Base-by-base conservation (phyloP, 2,113 vertebrate genomes). In the Centropristis striata region DNA sequence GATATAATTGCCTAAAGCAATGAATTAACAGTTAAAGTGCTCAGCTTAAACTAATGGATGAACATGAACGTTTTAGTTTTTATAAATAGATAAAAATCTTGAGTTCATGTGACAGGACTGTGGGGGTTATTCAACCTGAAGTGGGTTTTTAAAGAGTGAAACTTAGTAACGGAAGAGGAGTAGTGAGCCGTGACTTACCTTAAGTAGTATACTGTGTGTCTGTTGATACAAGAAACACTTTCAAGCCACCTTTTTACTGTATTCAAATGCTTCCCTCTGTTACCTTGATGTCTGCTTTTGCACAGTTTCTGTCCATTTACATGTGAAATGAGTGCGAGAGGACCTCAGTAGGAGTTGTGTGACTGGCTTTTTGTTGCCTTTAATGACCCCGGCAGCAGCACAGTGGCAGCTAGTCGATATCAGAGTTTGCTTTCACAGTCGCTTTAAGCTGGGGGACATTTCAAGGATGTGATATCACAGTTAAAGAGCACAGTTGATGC, bases 351-450 rank as follows among this genome's bases (percentile, higher is more conserved):
- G 71, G 61, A 86, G 54, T 44, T 51, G 58, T 77, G 47, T 37
- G 51, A 66, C 59, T 69, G 67, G 44, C 65, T 87, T 87, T 83
- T 80, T 71, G 54, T 61, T 50, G 81, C 78, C 70, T 74, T 91
- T 90, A 76, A 83, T 83, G 82, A 80, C 63, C 75, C 67, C 37
- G 46, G 74, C 81, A 81, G 81, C 78, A 18, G 78, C 21, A 47
- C 57, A 12, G 73, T 85, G 88, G 80, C 91, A 92, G 86, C 72
- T 81, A 60, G 83, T 91, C 88, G 32, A 93, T 93, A 89, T 73
- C 74, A 68, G 83, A 74, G 83, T 88, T 82, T 72, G 81, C 84
- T 88, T 79, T 81, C 71, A 60, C 79, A 71, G 83, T 73, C 67
- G 42, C 82, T 86, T 86, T 63, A 90, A 75, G 88, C 85, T 85